Conservation (phyloP, 2,888 invertebrate species). For the Drosophila nigricruria region DNA sequence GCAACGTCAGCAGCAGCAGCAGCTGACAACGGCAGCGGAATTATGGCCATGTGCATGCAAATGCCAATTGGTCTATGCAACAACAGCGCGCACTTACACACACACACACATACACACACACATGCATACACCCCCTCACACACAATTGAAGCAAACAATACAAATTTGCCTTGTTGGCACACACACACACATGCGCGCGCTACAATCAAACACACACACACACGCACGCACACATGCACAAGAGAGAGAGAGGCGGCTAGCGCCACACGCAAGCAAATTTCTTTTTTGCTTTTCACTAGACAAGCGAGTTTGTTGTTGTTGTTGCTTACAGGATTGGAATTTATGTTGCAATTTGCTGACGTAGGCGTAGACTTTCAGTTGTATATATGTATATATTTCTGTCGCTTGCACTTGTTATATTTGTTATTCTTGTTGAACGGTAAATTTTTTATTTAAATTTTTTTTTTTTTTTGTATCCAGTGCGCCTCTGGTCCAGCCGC, state of each 20-base stretch:
- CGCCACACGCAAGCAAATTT: conserved; percentile 63
- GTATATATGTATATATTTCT: conserved; percentile 7
- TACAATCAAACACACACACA: conserved; percentile 23
- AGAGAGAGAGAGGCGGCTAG: conserved; percentile 24
- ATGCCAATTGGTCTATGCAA: conserved; percentile 48
- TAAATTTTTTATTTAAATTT: conserved; percentile 11
- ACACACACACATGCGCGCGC: conserved; percentile 27
- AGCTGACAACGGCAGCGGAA: conserved; percentile 23
- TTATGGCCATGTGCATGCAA: conserved; percentile 52
- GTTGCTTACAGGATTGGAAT: conserved; percentile 72
- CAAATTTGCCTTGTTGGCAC: conserved; percentile 74
- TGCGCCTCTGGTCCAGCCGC: conserved; percentile 58
- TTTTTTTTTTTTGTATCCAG: conserved; percentile 15
- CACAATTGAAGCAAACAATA: conserved; percentile 18
- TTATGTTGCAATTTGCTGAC: conserved; percentile 58
- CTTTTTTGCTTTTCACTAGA: conserved; percentile 50
- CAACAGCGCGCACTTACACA: conserved; percentile 19
- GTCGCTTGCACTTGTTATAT: conserved; percentile 4
- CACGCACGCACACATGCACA: conserved; percentile 27
- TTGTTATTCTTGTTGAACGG: conserved; percentile 11
- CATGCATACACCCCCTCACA: too few relatives aligned
- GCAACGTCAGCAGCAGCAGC: conserved; percentile 59
- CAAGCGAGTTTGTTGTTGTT: conserved; percentile 38
- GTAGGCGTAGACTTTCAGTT: conserved; percentile 54
- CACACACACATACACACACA: conserved; percentile 17